Evolutionary conservation across 2,888 invertebrate species (phyloP), one percentile per base, ranked within the genome.

Genomic region (Ichneumon xanthorius): DNA sequence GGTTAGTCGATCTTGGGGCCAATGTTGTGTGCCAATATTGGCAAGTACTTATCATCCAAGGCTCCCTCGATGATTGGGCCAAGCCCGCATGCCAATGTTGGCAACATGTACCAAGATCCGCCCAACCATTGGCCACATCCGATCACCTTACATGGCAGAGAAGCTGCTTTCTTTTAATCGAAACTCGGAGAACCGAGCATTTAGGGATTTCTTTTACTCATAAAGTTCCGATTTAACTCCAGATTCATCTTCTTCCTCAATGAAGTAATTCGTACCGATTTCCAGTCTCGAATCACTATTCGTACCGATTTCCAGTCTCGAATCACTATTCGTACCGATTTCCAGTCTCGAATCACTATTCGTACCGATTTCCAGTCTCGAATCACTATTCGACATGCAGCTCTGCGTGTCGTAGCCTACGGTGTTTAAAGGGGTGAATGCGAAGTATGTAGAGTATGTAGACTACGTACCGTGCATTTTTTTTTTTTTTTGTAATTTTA

Each of bases 141-240:
- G 22, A 22, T 22, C 22, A 22, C 22, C 22, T 22, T 22, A 22
- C 22, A 22, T 22, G 26, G 26, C 1, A 26, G 26, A 1, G 26
- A 1, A 26, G 3, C 4, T 30, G 30, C 3, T 30, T 30, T 0
- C 4, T 30, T 30, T 30, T 30, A 30, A 30, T 30, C 4, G 30
- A 30, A 30, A 4, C 30, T 30, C 30, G 30, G 30, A 30, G 30
- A 30, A 30, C 30, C 4, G 30, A 30, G 30, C 30, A 30, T 30
- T 30, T 30, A 30, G 30, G 30, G 30, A 30, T 37, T 37, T 76
- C 61, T 63, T 75, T 65, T 55, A 53, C 77, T 45, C 9, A 22
- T 19, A 82, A 82, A 61, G 45, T 53, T 72, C n/a, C 50, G 45
- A 40, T 19, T 58, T 37, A 76, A 58, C 58, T 75, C 45, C 11